Evolutionary conservation across 2,888 invertebrate species (phyloP), one percentile per base, ranked within the genome.

Genomic region (Yponomeuta evonymella): DNA sequence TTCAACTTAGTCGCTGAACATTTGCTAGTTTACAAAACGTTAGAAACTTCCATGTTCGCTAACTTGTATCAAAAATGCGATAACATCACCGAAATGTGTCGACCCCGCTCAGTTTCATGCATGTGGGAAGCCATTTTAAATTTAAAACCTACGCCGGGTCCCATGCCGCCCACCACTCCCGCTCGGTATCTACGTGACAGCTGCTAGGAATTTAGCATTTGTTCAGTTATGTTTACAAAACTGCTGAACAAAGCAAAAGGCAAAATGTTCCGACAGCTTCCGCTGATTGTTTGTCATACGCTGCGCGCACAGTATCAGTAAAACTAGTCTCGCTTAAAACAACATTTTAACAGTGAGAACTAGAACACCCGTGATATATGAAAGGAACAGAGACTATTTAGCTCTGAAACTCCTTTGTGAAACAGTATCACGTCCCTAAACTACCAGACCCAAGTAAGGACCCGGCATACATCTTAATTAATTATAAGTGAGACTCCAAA

Each of bases 121-220:
- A 43, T 72, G 71, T 62, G 66, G 69, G 69, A 72, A 72, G 70
- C 71, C 72, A 68, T 71, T 72, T 73, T 69, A 70, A 73, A 73
- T 73, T 72, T 72, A 70, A 72, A 74, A 71, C 72, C 69, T 69
- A 48, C 70, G 30, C 51, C 36, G 70, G 68, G 33, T 65, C 29
- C 69, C 67, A 12, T 29, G 65, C 10, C 62, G 48, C 65, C 67
- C 68, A 64, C 65, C 72, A 36, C 51, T 58, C 51, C 51, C 51
- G 51, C 51, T 58, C 51, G 0, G 62, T 70, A 71, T 58, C 65
- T 65, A 65, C 65, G 70, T 67, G 71, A 70, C 72, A 70, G 72
- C 73, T 72, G 73, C 71, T 70, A 70, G 70, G 15, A 58, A 58
- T 58, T 58, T 58, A 58, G 51, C 51, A 58, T 58, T 58, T 58